Conservation (phyloP, 2,888 invertebrate genomes). For the Orchesella flavescens region DNA sequence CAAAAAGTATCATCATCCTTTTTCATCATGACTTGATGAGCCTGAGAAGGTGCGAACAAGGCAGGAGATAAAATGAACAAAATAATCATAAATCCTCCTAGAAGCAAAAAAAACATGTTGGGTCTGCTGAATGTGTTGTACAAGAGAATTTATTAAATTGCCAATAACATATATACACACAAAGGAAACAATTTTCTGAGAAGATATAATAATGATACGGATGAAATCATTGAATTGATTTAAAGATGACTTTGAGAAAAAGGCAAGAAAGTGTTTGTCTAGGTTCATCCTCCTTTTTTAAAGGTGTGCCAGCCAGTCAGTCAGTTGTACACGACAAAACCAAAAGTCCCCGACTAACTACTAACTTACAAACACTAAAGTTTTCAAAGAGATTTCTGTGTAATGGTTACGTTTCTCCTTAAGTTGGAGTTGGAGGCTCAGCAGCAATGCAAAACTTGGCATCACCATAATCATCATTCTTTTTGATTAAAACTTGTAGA, state of each 20-base stretch:
- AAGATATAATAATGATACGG: background rate
- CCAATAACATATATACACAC: slow-evolving; percentile 20
- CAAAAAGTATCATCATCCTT: slow-evolving; percentile 8
- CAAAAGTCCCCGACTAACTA: slow-evolving; percentile 27
- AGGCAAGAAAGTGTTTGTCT: background rate
- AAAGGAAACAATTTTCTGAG: background rate
- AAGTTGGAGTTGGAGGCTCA: no score
- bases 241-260: background rate
- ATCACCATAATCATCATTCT: background rate
- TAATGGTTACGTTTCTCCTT: no score
- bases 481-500: background rate
- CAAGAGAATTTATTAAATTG: slow-evolving; percentile 1
- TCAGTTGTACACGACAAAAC: slow-evolving; percentile 6
- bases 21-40: slow-evolving; percentile 23
- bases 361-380: background rate
- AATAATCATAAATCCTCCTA: slow-evolving; percentile 37
- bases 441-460: no score
- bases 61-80: slow-evolving; percentile 42
- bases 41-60: slow-evolving; percentile 41
- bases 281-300: slow-evolving; percentile 41
- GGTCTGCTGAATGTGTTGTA: no score
- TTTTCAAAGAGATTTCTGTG: no score
- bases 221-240: background rate
- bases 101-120: slow-evolving; percentile 12
- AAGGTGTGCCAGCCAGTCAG: slow-evolving; percentile 40